Base-by-base conservation (phyloP, 2,797 vertebrate genomes). In the Danio albolineatus region DNA sequence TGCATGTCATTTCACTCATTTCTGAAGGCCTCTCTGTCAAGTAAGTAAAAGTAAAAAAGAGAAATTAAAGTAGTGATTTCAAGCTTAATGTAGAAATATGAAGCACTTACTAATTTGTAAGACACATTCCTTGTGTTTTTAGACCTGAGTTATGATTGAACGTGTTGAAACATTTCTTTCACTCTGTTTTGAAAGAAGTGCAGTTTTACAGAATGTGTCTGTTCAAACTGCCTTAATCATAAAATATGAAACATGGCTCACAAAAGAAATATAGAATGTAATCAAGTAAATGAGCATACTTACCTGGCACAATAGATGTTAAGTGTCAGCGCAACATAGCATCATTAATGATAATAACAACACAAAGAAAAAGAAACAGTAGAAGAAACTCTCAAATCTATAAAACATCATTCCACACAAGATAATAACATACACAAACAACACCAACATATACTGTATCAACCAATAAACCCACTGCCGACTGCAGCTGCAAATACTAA, bases 401-500 rank as follows among this genome's bases (percentile, higher is more conserved):
- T 54, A 10, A 19, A 59, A 10, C 16, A 49, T 46, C 41, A 38
- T 2, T 51, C 7, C 17, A 10, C 39, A 44, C 8, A 4, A 41
- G 17, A 66, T 16, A 36, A 56, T 41, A 10, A 14, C 17, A 57
- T 67, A 10, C n/a, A 36, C 21, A 76, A 12, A 56, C 21, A 21
- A 46, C 19, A 76, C 19, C 51, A 48, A 59, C 19, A 38, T 28
- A 28, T 36, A 69, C 28, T 53, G 19, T 21, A 73, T 73, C 28
- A 77, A 57, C 64, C 3, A 12, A 13, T 51, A 51, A 51, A 51
- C 48, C 48, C 48, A 61, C 5, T 43, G 14, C 13, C 44, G 60
- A 69, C 44, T 36, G 13, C 44, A 71, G 76, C 44, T 17, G 76
- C 61, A 44, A 53, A 61, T 69, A 54, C 14, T 44, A 66, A 66